Conservation (phyloP, 2,797 vertebrate genomes). For the Melanotaenia trifasciata region DNA sequence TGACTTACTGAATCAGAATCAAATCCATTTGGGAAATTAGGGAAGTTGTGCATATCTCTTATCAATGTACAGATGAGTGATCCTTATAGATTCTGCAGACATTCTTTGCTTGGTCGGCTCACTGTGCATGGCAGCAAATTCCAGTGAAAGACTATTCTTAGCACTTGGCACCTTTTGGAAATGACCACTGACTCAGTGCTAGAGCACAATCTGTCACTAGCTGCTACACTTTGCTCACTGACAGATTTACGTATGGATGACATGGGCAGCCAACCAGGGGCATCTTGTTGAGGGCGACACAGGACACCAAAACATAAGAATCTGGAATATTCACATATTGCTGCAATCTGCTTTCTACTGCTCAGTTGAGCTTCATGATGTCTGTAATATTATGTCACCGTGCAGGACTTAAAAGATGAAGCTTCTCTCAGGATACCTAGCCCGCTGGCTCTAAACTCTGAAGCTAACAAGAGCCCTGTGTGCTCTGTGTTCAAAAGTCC, state of each 20-base stretch:
- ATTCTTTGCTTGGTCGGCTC: background rate
- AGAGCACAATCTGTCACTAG: background rate
- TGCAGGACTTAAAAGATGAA: background rate
- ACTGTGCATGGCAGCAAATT: background rate
- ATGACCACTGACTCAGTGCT: background rate
- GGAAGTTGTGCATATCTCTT: background rate
- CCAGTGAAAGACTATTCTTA: background rate
- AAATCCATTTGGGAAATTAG: background rate
- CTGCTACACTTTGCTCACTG: background rate
- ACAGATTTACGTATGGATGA: background rate
- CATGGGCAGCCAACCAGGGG: background rate
- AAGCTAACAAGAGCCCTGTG: background rate
- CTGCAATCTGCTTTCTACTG: background rate
- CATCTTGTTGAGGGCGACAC: background rate
- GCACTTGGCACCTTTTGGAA: background rate
- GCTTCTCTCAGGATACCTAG: background rate
- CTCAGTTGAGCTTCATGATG: background rate
- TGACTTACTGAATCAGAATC: background rate
- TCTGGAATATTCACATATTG: background rate
- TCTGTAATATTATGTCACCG: background rate
- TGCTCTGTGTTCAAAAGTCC: background rate
- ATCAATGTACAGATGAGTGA: background rate
- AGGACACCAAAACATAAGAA: background rate
- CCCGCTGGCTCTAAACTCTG: background rate
- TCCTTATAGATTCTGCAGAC: background rate